These are phyloP conservation scores for Gallinago media DNA, from an alignment of 2,113 vertebrate species.

Conservation along the genomic window DNA sequence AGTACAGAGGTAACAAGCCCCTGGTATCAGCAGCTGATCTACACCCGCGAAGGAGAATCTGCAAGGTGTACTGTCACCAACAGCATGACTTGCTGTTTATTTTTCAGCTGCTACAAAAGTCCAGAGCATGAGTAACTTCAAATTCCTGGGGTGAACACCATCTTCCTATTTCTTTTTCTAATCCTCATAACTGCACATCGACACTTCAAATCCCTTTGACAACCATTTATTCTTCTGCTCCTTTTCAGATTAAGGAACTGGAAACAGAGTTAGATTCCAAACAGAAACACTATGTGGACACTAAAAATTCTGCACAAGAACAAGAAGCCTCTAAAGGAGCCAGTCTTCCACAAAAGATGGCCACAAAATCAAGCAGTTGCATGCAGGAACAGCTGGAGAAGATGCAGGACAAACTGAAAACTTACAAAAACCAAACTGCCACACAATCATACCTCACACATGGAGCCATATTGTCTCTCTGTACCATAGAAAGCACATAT, in stretches of 20 bases:
- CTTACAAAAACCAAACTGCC: constrained; percentile 72
- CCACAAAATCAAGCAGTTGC: constrained; percentile 76
- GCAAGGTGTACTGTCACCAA: background rate
- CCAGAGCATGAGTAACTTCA: background rate
- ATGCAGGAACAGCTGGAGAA: constrained; percentile 79
- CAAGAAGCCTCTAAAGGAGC: constrained; percentile 74
- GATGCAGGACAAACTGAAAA: constrained; percentile 78
- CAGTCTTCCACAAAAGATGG: constrained; percentile 77
- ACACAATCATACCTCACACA: background rate
- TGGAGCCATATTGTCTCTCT: background rate
- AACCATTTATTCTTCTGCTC: background rate
- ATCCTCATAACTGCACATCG: background rate
- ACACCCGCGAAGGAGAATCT: background rate
- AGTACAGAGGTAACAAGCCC: background rate
- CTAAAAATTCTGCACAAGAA: constrained; percentile 75
- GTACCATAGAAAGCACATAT: background rate
- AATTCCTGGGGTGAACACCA: background rate
- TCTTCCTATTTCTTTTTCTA: background rate
- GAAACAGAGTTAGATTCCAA: constrained; percentile 74
- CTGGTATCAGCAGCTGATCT: background rate
- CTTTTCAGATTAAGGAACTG: constrained; percentile 73
- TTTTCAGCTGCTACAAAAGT: background rate
- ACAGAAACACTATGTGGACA: constrained; percentile 72
- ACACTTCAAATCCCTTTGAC: background rate
- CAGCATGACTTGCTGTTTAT: background rate